Conservation (phyloP, 2,113 vertebrate species). For the crab-eating macaque (Macaca fascicularis) region T2T-MFA8v1.1 NC_088389.1:110070001-110070500, state of each 20-base stretch:
- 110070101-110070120: too few species aligned
- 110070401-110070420: background rate
- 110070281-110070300: slow-evolving; percentile 32
- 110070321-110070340: slow-evolving; percentile 12
- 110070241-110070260: background rate
- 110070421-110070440: background rate
- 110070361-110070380: background rate
- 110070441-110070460: background rate
- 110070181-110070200: slow-evolving; percentile 3
- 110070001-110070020: too few species aligned
- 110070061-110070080: too few species aligned
- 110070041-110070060: too few species aligned
- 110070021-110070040: too few species aligned
- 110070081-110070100: too few species aligned
- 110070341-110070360: background rate
- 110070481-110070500: background rate
- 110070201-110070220: slow-evolving; percentile 24
- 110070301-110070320: background rate
- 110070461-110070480: background rate
- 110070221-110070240: background rate
- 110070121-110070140: too few species aligned
- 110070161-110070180: too few species aligned
- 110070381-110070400: background rate
- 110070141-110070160: too few species aligned
- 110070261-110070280: slow-evolving; percentile 35